Evolutionary conservation across 1,140 invertebrate species (phyloP).

Genomic region (Tribolium castaneum): DNA sequence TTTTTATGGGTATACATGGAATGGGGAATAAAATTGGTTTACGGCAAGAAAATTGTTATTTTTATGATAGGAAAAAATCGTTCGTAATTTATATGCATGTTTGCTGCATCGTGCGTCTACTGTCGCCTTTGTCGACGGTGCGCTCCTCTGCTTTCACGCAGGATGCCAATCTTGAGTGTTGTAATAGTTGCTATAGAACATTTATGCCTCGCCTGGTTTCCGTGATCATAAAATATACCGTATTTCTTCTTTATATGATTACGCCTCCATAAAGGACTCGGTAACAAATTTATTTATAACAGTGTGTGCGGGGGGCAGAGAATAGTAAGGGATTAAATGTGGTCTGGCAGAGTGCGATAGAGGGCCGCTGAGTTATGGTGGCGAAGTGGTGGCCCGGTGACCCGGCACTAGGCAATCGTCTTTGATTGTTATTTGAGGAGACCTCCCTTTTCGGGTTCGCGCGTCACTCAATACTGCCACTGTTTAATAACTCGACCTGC

Average conservation of each 20-base stretch:
- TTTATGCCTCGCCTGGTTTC: conserved; percentile 52
- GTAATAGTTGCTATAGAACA: conserved; percentile 48
- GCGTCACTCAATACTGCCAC: conserved; percentile 55
- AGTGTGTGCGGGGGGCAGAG: conserved; percentile 41
- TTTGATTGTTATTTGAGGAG: conserved; percentile 56
- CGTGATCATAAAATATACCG: conserved; percentile 54
- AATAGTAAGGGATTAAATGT: conserved; percentile 52
- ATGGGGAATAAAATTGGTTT: conserved; percentile 51
- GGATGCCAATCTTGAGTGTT: conserved; percentile 44
- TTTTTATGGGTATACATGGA: conserved; percentile 46
- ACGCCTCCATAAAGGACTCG: conserved; percentile 55
- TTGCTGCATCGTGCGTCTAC: conserved; percentile 32
- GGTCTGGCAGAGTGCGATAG: conserved; percentile 55
- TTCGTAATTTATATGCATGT: conserved; percentile 49
- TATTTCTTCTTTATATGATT: conserved; percentile 59
- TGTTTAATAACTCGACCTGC: conserved; percentile 53
- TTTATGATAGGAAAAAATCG: conserved; percentile 50
- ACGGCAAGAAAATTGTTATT: conserved; percentile 55
- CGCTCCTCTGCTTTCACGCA: conserved; percentile 33
- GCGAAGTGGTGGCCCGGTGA: conserved; percentile 49
- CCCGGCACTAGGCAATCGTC: conserved; percentile 51
- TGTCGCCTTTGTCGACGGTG: background rate
- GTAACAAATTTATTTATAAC: conserved; percentile 59
- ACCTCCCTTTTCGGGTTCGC: conserved; percentile 44
- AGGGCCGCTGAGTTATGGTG: conserved; percentile 53